Evolutionary conservation across 1,140 invertebrate species (phyloP).

Genomic region (Ceratosolen fusciceps): DNA sequence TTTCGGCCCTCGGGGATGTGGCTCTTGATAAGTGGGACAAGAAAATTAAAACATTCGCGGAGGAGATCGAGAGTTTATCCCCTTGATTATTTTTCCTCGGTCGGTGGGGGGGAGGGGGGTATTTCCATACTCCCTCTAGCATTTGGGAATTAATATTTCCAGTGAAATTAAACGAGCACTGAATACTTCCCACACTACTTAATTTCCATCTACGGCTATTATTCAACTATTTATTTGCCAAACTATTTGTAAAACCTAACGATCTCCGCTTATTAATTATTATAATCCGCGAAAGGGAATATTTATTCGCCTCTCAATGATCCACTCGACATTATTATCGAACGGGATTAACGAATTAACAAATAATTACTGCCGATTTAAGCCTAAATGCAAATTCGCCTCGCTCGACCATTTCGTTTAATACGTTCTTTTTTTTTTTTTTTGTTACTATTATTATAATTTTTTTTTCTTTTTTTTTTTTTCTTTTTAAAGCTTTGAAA

Average conservation of each 20-base stretch:
- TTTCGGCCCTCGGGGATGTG: constrained; percentile 8
- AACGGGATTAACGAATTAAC: not conserved
- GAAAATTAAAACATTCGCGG: constrained; percentile 1
- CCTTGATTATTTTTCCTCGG: not conserved
- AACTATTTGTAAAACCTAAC: not conserved
- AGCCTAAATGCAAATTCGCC: not conserved
- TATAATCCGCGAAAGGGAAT: not conserved
- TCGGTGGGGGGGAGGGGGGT: not conserved
- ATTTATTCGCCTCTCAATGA: not conserved
- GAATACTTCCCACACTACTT: too few relatives aligned
- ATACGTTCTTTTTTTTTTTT: not conserved
- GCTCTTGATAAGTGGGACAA: not conserved
- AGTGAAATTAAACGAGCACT: not conserved
- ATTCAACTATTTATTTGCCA: not conserved
- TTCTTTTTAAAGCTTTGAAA: not conserved
- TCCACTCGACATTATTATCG: not conserved
- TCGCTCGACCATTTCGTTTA: not conserved
- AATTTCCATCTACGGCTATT: too few relatives aligned
- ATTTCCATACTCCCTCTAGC: not conserved
- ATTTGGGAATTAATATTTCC: not conserved
- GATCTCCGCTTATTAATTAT: not conserved
- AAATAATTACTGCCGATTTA: not conserved
- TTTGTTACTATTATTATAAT: too few relatives aligned
- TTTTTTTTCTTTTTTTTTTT: too few relatives aligned
- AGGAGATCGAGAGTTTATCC: not conserved